These are phyloP conservation scores for Andinoacara biseriatus DNA, from an alignment of 2,113 vertebrate species.

Conservation along the genomic window DNA sequence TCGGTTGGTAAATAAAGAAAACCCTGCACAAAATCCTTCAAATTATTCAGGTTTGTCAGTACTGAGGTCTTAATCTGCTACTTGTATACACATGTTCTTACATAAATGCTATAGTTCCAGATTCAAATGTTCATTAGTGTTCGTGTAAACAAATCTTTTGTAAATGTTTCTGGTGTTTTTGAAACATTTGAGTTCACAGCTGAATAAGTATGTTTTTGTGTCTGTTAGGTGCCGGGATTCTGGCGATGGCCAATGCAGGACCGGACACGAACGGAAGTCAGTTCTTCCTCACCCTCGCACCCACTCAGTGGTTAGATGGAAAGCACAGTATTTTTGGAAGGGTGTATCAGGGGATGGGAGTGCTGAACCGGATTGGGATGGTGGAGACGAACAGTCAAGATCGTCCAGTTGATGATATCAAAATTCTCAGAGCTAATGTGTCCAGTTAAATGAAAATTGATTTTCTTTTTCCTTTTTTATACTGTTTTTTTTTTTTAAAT, in stretches of 20 bases:
- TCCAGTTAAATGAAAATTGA: slow-evolving; percentile 66
- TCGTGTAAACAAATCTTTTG: background rate
- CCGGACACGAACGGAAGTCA: slow-evolving; percentile 96
- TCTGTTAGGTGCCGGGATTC: slow-evolving; percentile 89
- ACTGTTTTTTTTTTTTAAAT: background rate
- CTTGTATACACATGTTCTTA: background rate
- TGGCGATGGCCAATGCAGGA: slow-evolving; percentile 96
- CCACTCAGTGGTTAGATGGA: slow-evolving; percentile 93
- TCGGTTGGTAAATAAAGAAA: background rate
- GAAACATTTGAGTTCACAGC: background rate
- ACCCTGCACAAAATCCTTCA: background rate
- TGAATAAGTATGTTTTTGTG: slow-evolving; percentile 4
- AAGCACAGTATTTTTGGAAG: slow-evolving; percentile 96
- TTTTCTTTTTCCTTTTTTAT: background rate
- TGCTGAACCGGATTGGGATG: slow-evolving; percentile 92
- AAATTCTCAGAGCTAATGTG: slow-evolving; percentile 85
- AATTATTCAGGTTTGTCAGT: background rate
- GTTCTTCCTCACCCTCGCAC: slow-evolving; percentile 91
- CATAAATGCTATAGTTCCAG: background rate
- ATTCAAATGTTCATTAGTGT: background rate
- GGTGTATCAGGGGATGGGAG: slow-evolving; percentile 88
- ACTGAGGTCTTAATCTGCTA: background rate
- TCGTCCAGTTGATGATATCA: slow-evolving; percentile 90
- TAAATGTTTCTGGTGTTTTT: background rate
- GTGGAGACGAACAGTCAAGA: slow-evolving; percentile 95